Conservation (phyloP, 2,113 vertebrate species). For the Seriola quinqueradiata region DNA sequence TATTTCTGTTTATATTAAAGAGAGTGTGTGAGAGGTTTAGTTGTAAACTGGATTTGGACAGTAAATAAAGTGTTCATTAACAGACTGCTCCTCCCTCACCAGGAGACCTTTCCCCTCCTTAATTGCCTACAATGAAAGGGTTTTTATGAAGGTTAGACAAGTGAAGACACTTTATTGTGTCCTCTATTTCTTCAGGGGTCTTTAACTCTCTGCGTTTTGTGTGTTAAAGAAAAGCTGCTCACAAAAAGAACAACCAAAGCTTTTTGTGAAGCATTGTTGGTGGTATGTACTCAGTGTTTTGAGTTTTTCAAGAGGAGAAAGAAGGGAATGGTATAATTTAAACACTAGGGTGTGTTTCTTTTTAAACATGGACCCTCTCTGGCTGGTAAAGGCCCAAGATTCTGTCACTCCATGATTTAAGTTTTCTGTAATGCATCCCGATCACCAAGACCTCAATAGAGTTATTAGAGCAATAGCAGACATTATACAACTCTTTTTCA, state of each 20-base stretch:
- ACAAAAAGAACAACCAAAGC: background rate
- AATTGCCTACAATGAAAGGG: conserved; percentile 27
- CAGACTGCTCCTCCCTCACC: background rate
- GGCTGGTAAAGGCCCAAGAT: too few relatives aligned
- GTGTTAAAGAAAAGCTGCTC: conserved; percentile 2
- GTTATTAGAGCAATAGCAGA: background rate
- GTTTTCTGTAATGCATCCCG: background rate
- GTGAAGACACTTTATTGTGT: background rate
- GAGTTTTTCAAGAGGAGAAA: background rate
- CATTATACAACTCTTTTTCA: background rate
- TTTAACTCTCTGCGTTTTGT: conserved; percentile 19
- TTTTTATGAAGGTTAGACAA: conserved; percentile 14
- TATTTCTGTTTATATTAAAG: background rate
- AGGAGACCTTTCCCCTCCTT: conserved; percentile 12
- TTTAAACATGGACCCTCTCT: background rate
- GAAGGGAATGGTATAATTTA: background rate
- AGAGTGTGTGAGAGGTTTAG: background rate
- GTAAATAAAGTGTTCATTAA: background rate
- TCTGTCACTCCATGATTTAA: background rate
- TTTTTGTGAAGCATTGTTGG: conserved; percentile 14
- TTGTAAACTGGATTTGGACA: background rate
- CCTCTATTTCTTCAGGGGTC: conserved; percentile 15
- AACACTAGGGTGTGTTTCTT: too few relatives aligned
- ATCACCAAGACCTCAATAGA: background rate
- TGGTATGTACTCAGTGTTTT: conserved; percentile 1